Evolutionary conservation across 2,113 vertebrate genomes (phyloP), one percentile per base, ranked within the genome.

Genomic region (Chinchilla lanigera): DNA sequence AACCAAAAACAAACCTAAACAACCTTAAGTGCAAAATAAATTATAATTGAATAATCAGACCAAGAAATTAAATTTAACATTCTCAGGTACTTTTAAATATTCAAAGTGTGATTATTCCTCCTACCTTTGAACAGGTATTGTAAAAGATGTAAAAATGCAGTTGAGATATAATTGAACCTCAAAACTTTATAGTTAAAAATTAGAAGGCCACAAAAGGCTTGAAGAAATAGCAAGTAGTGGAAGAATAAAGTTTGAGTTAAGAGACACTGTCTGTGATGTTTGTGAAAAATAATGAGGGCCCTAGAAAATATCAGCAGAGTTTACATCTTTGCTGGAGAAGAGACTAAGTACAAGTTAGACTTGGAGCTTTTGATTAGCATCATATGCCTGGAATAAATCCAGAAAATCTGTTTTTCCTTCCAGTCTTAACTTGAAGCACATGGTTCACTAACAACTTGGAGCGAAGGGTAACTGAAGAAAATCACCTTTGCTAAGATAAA

Each of bases 231-330:
- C 22, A 50, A 33, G 19, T 71, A 30, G 30, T 75, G 81, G 80
- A 77, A 91, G 83, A 92, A 30, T n/a, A 75, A 88, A 93, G 50
- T 4, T 44, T 93, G 28, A 73, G 78, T 52, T 30, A 81, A 77
- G 93, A 88, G n/a, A 89, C 93, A n/a, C 52, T 26, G 44, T 58
- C 2, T n/a, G 41, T 58, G 47, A 8, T 65, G 35, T 75, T 71
- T 80, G 41, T 50, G 77, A 95, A 96, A 89, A 85, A 54, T n/a
- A 92, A 41, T 58, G 47, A 94, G 84, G 44, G 14, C n/a, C 13
- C 65, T 89, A 50, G 30, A 73, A 84, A 58, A 30, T 81, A 94
- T 63, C 56, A 58, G 54, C 65, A 54, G 73, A 41, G 52, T 44
- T 96, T 65, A 83, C 26, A 65, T 44, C 13, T 78, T 65, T 52